phyloP scores from a whole-genome alignment of 2,113 vertebrate genomes.

The Pelecanoides urinatrix region DNA sequence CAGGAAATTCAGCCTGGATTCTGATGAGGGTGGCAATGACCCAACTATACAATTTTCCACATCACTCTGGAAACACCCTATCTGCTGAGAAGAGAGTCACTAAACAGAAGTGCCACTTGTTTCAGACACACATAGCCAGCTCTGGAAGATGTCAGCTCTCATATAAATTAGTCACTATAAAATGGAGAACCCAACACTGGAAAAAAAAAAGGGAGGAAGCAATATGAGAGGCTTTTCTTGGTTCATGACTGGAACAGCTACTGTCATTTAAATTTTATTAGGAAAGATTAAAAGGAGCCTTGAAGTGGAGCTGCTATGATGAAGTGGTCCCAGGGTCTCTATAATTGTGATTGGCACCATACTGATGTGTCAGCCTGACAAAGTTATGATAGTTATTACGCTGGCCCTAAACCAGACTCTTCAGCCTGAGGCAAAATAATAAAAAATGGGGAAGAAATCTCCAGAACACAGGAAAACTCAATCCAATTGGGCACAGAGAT shows the following conservation, averaged over 20 bases:
- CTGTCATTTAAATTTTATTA: slow-evolving; percentile 65
- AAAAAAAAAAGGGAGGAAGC: background rate
- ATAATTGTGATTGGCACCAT: slow-evolving; percentile 57
- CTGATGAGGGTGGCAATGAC: background rate
- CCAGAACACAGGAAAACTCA: background rate
- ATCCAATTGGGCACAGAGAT: background rate
- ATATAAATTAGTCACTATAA: slow-evolving; percentile 1
- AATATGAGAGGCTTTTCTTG: slow-evolving; percentile 35
- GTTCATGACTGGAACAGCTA: slow-evolving; percentile 57
- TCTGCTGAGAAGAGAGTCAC: background rate
- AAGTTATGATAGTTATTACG: slow-evolving; percentile 35
- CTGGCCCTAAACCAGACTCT: background rate
- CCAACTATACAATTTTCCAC: background rate
- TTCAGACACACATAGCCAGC: background rate
- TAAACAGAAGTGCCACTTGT: background rate
- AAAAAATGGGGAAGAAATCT: slow-evolving; percentile 10
- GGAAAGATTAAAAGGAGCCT: slow-evolving; percentile 59
- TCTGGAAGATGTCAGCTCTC: background rate
- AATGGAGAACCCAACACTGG: background rate
- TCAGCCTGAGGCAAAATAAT: slow-evolving; percentile 2
- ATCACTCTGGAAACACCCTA: background rate
- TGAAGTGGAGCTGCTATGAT: slow-evolving; percentile 49
- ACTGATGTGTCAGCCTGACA: slow-evolving; percentile 36
- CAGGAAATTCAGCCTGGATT: background rate
- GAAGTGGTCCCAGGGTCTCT: slow-evolving; percentile 53